Evolutionary conservation across 2,113 vertebrate species (phyloP), one percentile per base, ranked within the genome.

Genomic region (Oreocharis arfaki): DNA sequence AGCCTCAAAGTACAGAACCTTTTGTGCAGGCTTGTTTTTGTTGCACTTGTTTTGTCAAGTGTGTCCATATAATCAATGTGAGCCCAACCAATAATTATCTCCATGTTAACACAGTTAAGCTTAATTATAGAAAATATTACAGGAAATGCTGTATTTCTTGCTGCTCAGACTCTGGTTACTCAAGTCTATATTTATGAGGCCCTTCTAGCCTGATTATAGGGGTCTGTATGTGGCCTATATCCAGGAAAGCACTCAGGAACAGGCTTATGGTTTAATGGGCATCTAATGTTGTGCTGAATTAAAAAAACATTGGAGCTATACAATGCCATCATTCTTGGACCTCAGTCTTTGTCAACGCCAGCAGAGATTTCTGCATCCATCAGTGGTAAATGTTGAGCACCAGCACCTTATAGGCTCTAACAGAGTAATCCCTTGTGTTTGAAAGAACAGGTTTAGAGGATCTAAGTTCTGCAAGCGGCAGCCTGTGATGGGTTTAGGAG

Each of bases 181-280:
- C 37, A 84, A 60, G 10, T 22, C 10, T 47, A 3, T 73, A 64
- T 59, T 94, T 94, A 46, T 50, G 37, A 24, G 20, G 14, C 16
- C 13, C 13, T 73, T 91, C 16, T 53, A 85, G 28, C 11, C 46
- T 82, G 69, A 79, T 55, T 87, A 57, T 21, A 80, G 59, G 65
- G 44, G 8, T 61, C 28, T 77, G 13, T 57, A 23, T 69, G 20
- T 87, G 90, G 91, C 67, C 37, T 16, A 47, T 17, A 30, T 80
- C 82, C 93, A 96, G 78, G 24, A 94, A 83, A 85, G 70, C 90
- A 89, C 82, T 94, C 86, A 85, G 41, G 32, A 49, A 39, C 39
- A 53, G 35, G 13, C 18, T 92, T 94, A 27, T 27, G 15, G 4
- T 87, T 89, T 87, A 85, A 87, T 87, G 59, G 39, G 8, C 17